phyloP scores from a whole-genome alignment of 2,113 vertebrate genomes.

The Pygoscelis adeliae region DNA sequence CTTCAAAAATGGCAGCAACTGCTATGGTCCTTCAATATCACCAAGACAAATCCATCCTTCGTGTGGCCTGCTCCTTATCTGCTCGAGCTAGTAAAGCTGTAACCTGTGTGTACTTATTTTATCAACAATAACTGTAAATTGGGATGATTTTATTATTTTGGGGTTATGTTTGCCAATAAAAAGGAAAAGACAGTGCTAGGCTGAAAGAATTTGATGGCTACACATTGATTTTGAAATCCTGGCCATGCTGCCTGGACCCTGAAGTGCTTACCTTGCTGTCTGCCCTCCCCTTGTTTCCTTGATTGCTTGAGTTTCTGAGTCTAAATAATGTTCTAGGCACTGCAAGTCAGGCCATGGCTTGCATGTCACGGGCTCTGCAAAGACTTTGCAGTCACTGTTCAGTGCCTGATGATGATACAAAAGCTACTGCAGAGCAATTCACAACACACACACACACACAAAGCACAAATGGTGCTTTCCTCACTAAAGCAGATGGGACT shows the following conservation, averaged over 20 bases:
- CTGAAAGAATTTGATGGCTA: background rate
- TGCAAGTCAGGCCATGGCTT: background rate
- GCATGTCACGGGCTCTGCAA: background rate
- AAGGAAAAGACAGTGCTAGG: background rate
- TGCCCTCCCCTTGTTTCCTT: background rate
- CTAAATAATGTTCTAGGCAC: background rate
- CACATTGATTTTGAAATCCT: background rate
- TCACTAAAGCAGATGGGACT: background rate
- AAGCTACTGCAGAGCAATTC: background rate
- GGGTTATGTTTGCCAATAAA: background rate
- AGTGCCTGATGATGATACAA: background rate
- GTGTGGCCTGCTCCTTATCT: background rate
- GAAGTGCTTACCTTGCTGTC: background rate
- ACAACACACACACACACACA: no score
- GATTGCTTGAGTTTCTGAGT: background rate
- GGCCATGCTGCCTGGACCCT: background rate
- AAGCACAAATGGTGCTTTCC: background rate
- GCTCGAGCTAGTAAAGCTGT: background rate
- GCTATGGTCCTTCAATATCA: background rate
- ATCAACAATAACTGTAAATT: background rate
- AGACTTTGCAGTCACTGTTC: background rate
- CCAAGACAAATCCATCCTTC: background rate
- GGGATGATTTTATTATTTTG: background rate
- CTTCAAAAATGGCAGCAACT: background rate
- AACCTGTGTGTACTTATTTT: background rate